A percentile compares a stretch with the other conserved stretches of the same genome.
Evolutionary conservation across 2,888 invertebrate genomes (phyloP).

Genomic region (Epsilonema sp.): DNA sequence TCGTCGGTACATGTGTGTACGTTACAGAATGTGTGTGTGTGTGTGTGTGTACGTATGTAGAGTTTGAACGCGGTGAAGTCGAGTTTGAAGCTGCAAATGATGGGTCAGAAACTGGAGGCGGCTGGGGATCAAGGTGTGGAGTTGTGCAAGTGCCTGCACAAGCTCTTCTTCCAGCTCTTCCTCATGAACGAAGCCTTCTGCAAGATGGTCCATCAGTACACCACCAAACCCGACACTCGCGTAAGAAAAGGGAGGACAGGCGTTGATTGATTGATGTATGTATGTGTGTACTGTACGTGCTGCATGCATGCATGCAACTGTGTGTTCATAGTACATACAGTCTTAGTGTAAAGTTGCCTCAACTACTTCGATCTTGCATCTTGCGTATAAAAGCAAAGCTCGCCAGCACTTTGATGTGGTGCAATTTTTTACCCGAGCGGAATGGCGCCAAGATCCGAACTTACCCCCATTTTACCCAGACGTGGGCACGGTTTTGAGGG

Average conservation of each 20-base stretch:
- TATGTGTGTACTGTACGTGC: background rate
- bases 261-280: background rate
- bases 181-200: constrained; percentile 51
- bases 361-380: too few species aligned
- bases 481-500: too few species aligned
- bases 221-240: constrained; percentile 10
- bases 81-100: constrained; percentile 51
- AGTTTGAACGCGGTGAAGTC: constrained; percentile 50
- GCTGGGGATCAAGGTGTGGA: constrained; percentile 47
- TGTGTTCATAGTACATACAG: too few species aligned
- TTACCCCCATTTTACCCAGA: too few species aligned
- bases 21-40: too few species aligned
- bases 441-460: too few species aligned
- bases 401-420: too few species aligned
- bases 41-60: constrained; percentile 16
- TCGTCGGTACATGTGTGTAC: too few species aligned
- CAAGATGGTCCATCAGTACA: constrained; percentile 33
- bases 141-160: constrained; percentile 65
- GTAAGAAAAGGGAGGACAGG: too few species aligned
- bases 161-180: constrained; percentile 72
- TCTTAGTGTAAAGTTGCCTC: too few species aligned
- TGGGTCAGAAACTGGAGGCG: constrained; percentile 32
- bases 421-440: too few species aligned
- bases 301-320: background rate
- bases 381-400: too few species aligned